Evolutionary conservation across 2,113 vertebrate species (phyloP), one percentile per base, ranked within the genome.

Genomic region (Sinocyclocheilus rhinocerous): DNA sequence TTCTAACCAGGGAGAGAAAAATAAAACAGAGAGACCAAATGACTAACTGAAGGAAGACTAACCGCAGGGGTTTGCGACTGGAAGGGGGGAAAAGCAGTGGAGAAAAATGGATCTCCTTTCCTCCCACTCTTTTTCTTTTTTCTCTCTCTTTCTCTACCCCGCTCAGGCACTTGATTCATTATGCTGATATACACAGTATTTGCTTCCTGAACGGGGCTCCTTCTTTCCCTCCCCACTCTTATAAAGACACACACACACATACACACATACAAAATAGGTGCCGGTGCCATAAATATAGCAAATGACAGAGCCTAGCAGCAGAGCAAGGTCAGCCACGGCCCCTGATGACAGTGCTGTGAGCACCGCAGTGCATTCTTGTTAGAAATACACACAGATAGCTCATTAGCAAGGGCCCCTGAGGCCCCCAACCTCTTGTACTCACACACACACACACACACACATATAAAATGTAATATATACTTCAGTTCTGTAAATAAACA

Each of bases 141-240:
- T 87, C 80, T 84, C 90, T 90, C 90, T 87, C 89, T 84, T 83
- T 87, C 86, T 85, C 70, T 82, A 72, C 87, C 88, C 85, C 85
- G 89, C 90, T 90, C 89, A 88, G 87, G 89, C 92, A 91, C 92
- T 93, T 94, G 93, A 94, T 95, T 95, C 94, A 95, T 95, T 95
- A 95, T 95, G 95, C 94, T 95, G 94, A 95, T 95, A 95, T 94
- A 92, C 94, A 95, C 93, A 95, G 93, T 93, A 93, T 95, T 95
- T 94, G 93, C 93, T 95, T 94, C 92, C 93, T 92, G 93, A 94
- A 91, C 92, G 91, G 92, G 92, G 91, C 92, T 90, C 93, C 88
- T 92, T 90, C 92, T 91, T 90, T 91, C 91, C 88, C 91, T 81
- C 52, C 78, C 76, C 84, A 50, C 92, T 90, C 90, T 92, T 87